Evolutionary conservation across 2,888 invertebrate species (phyloP).

Genomic region (Orthosia incerta): DNA sequence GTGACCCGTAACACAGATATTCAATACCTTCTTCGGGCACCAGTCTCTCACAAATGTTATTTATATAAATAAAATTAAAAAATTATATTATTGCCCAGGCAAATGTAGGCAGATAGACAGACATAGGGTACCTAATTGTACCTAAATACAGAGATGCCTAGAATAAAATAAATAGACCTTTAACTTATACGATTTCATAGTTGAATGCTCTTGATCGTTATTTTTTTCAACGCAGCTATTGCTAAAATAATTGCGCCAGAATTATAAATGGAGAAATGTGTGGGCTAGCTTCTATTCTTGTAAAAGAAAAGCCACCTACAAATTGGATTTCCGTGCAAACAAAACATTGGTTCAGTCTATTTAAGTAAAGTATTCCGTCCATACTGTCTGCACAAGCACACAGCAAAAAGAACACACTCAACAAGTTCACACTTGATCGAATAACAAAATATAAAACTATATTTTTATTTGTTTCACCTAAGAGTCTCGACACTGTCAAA

Average conservation of each 20-base stretch:
- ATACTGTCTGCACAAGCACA: background rate
- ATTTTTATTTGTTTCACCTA: constrained; percentile 42
- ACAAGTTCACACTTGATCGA: constrained; percentile 7
- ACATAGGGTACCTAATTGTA: no score
- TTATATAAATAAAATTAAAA: no score
- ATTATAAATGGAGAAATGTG: background rate
- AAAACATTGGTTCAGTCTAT: background rate
- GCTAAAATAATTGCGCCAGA: background rate
- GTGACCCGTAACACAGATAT: no score
- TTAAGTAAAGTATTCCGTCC: no score
- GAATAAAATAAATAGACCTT: no score
- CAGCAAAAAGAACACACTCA: background rate
- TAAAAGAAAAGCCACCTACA: background rate
- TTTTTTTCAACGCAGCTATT: background rate
- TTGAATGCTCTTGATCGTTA: background rate
- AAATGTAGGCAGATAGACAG: no score
- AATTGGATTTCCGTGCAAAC: background rate
- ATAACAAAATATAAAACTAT: constrained; percentile 21
- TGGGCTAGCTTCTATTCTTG: background rate
- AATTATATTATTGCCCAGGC: no score
- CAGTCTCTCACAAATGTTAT: no score
- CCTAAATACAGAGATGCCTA: no score
- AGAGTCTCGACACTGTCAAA: constrained; percentile 32
- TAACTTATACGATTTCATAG: background rate
- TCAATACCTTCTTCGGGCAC: no score